These are phyloP conservation scores for Emydura subglobosa DNA, from an alignment of 2,113 vertebrate species.

Conservation along the genomic window DNA sequence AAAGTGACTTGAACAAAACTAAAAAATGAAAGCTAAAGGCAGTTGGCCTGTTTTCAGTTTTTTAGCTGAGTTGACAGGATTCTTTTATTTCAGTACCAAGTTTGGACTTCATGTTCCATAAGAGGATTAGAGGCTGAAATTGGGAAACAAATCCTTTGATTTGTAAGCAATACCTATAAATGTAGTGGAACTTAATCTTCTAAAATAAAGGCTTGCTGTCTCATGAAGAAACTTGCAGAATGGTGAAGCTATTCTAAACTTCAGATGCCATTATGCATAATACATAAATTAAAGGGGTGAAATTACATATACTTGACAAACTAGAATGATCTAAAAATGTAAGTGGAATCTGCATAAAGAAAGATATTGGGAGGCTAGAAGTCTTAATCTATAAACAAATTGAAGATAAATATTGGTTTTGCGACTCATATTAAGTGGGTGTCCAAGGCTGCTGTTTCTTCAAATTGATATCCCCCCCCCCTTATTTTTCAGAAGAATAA, in stretches of 20 bases:
- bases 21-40: neutral
- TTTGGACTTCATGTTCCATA: neutral
- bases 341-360: neutral
- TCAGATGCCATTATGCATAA: neutral
- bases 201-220: neutral
- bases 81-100: neutral
- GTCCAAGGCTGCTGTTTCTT: neutral
- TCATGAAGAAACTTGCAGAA: neutral
- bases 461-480: neutral
- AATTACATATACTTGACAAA: neutral
- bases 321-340: neutral
- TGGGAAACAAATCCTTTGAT: neutral
- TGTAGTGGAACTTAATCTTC: neutral
- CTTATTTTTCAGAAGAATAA: neutral
- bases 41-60: slow-evolving; percentile 50
- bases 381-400: neutral
- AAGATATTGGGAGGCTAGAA: neutral
- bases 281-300: neutral
- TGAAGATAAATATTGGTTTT: neutral
- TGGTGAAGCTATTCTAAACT: neutral
- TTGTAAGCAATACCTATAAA: neutral
- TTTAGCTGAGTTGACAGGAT: neutral
- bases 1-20: slow-evolving; percentile 48
- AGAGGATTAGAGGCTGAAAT: neutral
- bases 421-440: neutral